Base-by-base conservation (phyloP, 2,888 invertebrate genomes). In the Hirudinaria manillensis region DNA sequence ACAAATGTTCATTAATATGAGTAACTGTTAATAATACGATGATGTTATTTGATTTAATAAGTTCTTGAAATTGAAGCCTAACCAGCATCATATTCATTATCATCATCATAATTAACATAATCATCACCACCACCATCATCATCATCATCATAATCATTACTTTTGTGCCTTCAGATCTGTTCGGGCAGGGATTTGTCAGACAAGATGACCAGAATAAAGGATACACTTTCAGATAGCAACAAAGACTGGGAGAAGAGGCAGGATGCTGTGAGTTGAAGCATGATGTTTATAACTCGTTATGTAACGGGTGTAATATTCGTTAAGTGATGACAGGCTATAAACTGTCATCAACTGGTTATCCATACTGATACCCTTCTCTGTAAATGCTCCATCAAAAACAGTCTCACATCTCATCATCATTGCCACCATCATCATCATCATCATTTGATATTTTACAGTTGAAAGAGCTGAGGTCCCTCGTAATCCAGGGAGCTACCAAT, bases 241-340 rank as follows among this genome's bases (percentile, higher is more conserved):
- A 91, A 91, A 81, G 94, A 94, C 83, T 98, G 98, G 97, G 94
- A 93, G 86, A 93, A 93, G 85, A 87, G 97, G 76, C 90, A 92
- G n/a, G 95, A 96, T 76, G 91, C 92, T 79, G 93, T 94, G 84
- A 88, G 90, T 81, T 45, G 13, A 27, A 3, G 2, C 56, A 13
- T 7, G 19, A 56, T 72, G 29, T 16, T 16, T 10, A 4, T 61
- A 4, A 24, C 67, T 67, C 16, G 29, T 3, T 67, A 6, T 67
- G 19, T 6, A 21, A 4, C 53, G 7, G 10, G 10, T 3, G 3
- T 72, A 24, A 53, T 7, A 51, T 24, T 29, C 24, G 24, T 53
- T 55, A 29, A 4, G 24, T 36, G 21, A 56, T 21, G 13, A 16
- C 13, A 56, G 13, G 13, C 27, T 16, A 53, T 53, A 53, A 53